Evolutionary conservation across 2,113 vertebrate species (phyloP), one percentile per base, ranked within the genome.

Genomic region (Sminthopsis crassicaudata): DNA sequence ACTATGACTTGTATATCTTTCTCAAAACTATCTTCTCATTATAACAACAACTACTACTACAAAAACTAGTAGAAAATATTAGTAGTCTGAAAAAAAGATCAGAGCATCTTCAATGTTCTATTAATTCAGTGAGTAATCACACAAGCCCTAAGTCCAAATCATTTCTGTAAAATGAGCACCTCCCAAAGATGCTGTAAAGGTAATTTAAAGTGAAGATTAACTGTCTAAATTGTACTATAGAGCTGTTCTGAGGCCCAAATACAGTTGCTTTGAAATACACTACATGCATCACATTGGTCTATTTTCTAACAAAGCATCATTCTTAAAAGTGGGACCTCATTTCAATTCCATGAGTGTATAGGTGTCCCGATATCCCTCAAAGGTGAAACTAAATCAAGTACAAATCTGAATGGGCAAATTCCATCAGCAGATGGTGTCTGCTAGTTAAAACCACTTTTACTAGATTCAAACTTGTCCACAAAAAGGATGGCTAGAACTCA

Each of bases 141-240:
- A 93, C 92, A 94, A 94, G 90, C 30, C 51, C 91, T 89, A 2
- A 52, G 16, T 42, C 0, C n/a, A 84, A 2, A 91, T 92, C 42
- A 94, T 51, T 94, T 94, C 52, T 48, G 2, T 90, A 53, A 23
- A 19, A 89, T 89, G 24, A 93, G 3, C 93, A 96, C 3, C 2
- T 95, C 57, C 89, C 16, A 92, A 26, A 16, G 50, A 53, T 52
- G 36, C 6, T 91, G 10, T 53, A 42, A 96, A 91, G 22, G 48
- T 42, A 51, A 95, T 5, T 92, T 25, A 92, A 51, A 94, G 10
- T 1, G 36, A 76, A 76, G 14, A 76, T 3, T 76, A n/a, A n/a
- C 1, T 76, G 16, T 67, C 27, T 30, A 36, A 36, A 36, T 27
- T 36, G 3, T 30, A 67, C 16, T 14, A n/a, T n/a, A 36, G 36